These are phyloP conservation scores for Trachelus iudaicus DNA, from an alignment of 2,888 invertebrate species.

Conservation along the genomic window DNA sequence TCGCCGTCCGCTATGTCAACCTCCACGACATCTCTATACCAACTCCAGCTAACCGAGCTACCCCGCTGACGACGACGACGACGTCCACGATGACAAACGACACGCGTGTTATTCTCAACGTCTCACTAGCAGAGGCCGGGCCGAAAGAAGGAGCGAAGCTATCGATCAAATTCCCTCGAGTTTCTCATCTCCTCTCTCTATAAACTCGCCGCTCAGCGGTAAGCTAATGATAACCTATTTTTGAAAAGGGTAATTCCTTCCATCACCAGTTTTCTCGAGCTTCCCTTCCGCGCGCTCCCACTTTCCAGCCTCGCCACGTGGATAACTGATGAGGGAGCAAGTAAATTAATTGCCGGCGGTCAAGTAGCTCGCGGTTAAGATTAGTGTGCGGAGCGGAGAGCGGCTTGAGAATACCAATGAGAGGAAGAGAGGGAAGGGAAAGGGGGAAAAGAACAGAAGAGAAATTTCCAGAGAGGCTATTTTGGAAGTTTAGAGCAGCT, in stretches of 20 bases:
- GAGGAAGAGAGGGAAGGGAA: neutral
- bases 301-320: neutral
- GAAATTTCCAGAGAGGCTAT: neutral
- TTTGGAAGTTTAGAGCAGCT: neutral
- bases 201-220: neutral
- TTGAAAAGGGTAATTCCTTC: constrained; percentile 19
- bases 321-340: constrained; percentile 6
- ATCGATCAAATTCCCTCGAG: constrained; percentile 43
- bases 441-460: no score
- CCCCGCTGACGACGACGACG: no score
- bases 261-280: neutral
- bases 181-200: neutral
- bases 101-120: constrained; percentile 27
- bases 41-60: no score
- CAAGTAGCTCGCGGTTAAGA: neutral
- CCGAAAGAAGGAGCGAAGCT: constrained; percentile 19
- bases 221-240: constrained; percentile 36
- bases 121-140: constrained; percentile 1
- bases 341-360: constrained; percentile 2
- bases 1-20: neutral
- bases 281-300: no score
- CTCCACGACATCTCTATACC: no score
- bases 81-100: constrained; percentile 42
- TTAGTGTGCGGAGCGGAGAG: no score
- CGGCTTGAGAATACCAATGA: no score